phyloP scores from a whole-genome alignment of 2,888 invertebrate species.

The Argyra leucocephala region DNA sequence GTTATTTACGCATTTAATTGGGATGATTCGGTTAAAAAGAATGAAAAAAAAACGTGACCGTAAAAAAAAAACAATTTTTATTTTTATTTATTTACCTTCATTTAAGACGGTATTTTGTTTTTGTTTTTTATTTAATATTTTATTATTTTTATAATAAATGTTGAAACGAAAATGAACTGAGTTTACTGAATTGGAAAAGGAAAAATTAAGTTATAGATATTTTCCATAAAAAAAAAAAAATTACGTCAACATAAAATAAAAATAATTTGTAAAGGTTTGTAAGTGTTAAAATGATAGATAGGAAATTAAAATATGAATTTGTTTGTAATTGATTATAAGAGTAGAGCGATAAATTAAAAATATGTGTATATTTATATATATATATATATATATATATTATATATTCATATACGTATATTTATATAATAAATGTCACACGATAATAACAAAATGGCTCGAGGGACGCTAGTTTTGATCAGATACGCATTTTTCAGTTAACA shows the following conservation, averaged over 20 bases:
- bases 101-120: too few relatives aligned
- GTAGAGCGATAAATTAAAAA: too few relatives aligned
- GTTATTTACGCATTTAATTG: not conserved
- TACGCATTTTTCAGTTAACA: too few relatives aligned
- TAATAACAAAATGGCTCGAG: too few relatives aligned
- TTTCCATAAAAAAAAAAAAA: not conserved
- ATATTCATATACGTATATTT: too few relatives aligned
- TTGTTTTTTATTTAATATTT: not conserved
- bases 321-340: too few relatives aligned
- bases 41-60: not conserved
- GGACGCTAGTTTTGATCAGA: too few relatives aligned
- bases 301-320: too few relatives aligned
- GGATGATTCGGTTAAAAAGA: constrained; percentile 1
- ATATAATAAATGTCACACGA: too few relatives aligned
- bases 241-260: not conserved
- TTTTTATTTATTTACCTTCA: not conserved
- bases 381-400: too few relatives aligned
- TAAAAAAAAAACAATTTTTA: not conserved
- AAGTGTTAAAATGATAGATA: constrained; percentile 4
- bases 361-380: too few relatives aligned
- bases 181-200: not conserved
- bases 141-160: not conserved
- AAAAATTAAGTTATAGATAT: not conserved
- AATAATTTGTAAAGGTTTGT: not conserved
- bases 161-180: not conserved